Evolutionary conservation across 2,797 vertebrate species (phyloP).

Genomic region (Jordanella pulchra): DNA sequence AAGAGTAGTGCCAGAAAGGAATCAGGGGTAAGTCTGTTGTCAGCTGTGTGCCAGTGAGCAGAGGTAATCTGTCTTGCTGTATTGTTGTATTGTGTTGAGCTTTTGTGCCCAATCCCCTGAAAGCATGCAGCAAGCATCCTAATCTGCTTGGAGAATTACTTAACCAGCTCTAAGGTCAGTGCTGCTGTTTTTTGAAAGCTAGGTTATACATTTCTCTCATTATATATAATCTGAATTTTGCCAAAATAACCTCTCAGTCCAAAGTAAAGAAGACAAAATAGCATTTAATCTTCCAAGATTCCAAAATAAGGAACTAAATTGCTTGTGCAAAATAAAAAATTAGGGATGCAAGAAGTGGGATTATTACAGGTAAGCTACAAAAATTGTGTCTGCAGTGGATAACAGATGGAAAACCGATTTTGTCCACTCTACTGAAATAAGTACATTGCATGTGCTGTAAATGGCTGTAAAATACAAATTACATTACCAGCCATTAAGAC

Average conservation of each 20-base stretch:
- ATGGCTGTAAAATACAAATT: too few relatives aligned
- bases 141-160: slow-evolving; percentile 75
- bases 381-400: too few relatives aligned
- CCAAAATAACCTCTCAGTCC: neutral
- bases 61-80: slow-evolving; percentile 64
- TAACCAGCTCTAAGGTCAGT: slow-evolving; percentile 55
- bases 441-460: too few relatives aligned
- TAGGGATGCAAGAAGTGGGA: too few relatives aligned
- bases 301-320: too few relatives aligned
- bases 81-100: slow-evolving; percentile 48
- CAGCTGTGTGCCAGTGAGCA: slow-evolving; percentile 48
- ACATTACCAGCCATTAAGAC: too few relatives aligned
- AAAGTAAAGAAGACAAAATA: neutral
- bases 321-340: too few relatives aligned
- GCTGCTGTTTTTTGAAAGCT: slow-evolving; percentile 52
- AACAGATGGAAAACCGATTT: too few relatives aligned
- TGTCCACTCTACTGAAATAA: too few relatives aligned
- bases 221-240: neutral
- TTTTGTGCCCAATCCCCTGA: slow-evolving; percentile 69
- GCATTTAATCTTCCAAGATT: too few relatives aligned
- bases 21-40: slow-evolving; percentile 29
- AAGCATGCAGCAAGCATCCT: slow-evolving; percentile 73
- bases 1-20: slow-evolving; percentile 27
- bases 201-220: neutral
- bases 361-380: too few relatives aligned